Base-by-base conservation (phyloP, 2,797 vertebrate genomes). In the Diplodus puntazzo region DNA sequence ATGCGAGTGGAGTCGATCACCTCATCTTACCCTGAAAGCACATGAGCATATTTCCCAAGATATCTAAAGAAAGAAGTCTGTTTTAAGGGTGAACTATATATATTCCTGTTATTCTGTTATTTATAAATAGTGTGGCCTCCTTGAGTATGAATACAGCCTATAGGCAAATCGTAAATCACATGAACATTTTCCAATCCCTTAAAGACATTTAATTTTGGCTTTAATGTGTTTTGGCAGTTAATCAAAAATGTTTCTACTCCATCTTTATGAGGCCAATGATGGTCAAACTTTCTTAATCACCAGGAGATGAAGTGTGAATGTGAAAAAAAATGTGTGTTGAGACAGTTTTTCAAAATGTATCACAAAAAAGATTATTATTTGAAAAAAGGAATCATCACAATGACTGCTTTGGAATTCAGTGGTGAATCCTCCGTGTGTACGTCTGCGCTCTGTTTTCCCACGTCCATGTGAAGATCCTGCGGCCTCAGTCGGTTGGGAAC, bases 171-270 rank as follows among this genome's bases (percentile, higher is more conserved):
- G 7, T 39, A 4, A 50, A 8, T 68, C 25, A 64, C 49, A 23
- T 57, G 11, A 48, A 57, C 57, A 46, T 54, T 11, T 49, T 39
- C 39, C n/a, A 3, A 53, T 67, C 10, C 48, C 8, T 13, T 11
- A 45, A 54, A 63, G 23, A 17, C 27, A 39, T 49, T 50, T 76
- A n/a, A 68, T 12, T 34, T 57, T 69, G 25, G 12, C 30, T 65
- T 25, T 23, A 20, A 14, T 63, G 21, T 54, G 1, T 25, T 71
- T 49, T 75, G 54, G 59, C 39, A 43, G 34, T 48, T 25, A n/a
- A 68, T 46, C 75, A 78, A 42, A 59, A 62, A 17, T 21, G 10
- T 54, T 54, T 55, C 57, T 18, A 27, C 45, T 42, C 23, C 45
- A 49, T 45, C 43, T 55, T 30, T 50, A 42, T 21, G 11, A 69